phyloP scores from a whole-genome alignment of 2,888 invertebrate species.

The Acronicta leporina region DNA sequence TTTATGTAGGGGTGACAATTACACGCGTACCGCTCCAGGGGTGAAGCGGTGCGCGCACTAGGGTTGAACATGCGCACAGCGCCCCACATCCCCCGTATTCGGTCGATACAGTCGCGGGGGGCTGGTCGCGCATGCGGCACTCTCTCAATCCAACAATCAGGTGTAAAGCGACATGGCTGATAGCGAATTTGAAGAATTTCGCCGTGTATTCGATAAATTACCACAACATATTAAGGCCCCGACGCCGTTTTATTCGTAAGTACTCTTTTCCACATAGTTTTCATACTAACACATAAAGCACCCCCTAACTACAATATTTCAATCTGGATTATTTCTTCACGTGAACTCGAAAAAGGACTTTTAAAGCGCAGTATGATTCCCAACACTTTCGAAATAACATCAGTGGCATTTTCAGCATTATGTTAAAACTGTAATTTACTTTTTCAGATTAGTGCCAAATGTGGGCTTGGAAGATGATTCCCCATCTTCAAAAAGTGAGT shows the following conservation, averaged over 20 bases:
- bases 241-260: slow-evolving; percentile 97
- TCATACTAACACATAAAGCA: neutral
- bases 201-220: slow-evolving; percentile 94
- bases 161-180: slow-evolving; percentile 94
- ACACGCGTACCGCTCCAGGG: slow-evolving; percentile 55
- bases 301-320: slow-evolving; percentile 23
- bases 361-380: slow-evolving; percentile 15
- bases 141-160: slow-evolving; percentile 91
- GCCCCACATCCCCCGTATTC: slow-evolving; percentile 45
- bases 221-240: slow-evolving; percentile 94
- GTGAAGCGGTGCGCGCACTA: slow-evolving; percentile 64
- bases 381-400: neutral
- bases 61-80: slow-evolving; percentile 64
- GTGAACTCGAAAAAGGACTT: slow-evolving; percentile 46
- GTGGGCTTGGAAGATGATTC: slow-evolving; percentile 94
- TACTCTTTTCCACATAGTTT: slow-evolving; percentile 62
- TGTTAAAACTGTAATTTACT: slow-evolving; percentile 3
- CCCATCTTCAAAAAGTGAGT: slow-evolving; percentile 93
- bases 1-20: slow-evolving; percentile 56
- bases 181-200: slow-evolving; percentile 97
- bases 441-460: slow-evolving; percentile 94
- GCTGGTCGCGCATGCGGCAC: slow-evolving; percentile 76
- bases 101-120: slow-evolving; percentile 77
- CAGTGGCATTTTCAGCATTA: neutral
- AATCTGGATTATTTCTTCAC: slow-evolving; percentile 56